Evolutionary conservation across 1,140 invertebrate genomes (phyloP), one percentile per base, ranked within the genome.

Genomic region (Drosophila ficusphila): DNA sequence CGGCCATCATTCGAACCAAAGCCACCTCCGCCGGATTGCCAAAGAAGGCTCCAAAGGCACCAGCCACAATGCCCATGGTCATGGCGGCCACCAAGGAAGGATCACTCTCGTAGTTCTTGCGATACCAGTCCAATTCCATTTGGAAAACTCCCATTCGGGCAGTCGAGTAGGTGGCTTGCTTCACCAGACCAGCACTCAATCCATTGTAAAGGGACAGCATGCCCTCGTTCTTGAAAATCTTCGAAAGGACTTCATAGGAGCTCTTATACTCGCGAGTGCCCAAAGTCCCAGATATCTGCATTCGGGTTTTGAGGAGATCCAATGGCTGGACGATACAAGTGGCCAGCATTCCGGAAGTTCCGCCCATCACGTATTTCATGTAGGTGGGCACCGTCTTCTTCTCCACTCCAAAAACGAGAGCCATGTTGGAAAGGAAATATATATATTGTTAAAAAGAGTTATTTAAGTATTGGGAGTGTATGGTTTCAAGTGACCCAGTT

Each of bases 1-100:
- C 96, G n/a, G 95, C 90, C 34, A 96, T 96, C 96, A 97, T 97
- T 74, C 96, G 92, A 29, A 96, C 94, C 0, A 96, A 85, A 1
- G 94, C 93, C 1, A 94, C 92, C 61, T 97, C 96, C 2, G 96
- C 94, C 6, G 96, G 96, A 34, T 95, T 97, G 4, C 96, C 96
- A 11, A 96, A 92, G 75, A 96, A 94, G 4, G 96, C 94, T 8
- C 95, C 96, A 11, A 93, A 81, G 2, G 92, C 93, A n/a, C 95
- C 95, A 1, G 95, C 94, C 3, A 91, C 86, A 48, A 94, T 92
- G 47, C 95, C 95, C 74, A 95, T 95, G 92, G 82, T 94, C 69
- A 79, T 64, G 61, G 65, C 69, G 21, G 33, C 47, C 5, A 89
- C 21, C 4, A 27, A 39, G 11, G 81, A 75, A 0, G 68, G 14